Percentiles rank a stretch among this genome's conserved stretches.
Evolutionary conservation across 2,113 vertebrate species (phyloP).

Genomic region (Clarias batrachus): DNA sequence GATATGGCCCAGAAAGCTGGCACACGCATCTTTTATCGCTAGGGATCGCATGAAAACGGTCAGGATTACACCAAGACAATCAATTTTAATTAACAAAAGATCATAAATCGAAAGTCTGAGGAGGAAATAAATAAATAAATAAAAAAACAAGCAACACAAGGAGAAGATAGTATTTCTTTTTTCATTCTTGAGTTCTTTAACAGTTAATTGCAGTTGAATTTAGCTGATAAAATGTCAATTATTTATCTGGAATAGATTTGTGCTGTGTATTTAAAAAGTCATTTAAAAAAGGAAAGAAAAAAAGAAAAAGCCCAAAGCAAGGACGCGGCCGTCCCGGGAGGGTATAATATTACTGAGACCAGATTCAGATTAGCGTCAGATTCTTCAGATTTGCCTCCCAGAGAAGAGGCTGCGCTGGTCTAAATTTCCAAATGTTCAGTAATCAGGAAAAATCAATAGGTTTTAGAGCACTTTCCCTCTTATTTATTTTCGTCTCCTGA

Average conservation of each 20-base stretch:
- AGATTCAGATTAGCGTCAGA: constrained; percentile 16
- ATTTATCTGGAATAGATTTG: neutral
- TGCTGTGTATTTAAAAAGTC: neutral
- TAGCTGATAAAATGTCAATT: constrained; percentile 16
- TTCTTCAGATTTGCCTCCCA: constrained; percentile 52
- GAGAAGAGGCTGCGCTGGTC: constrained; percentile 44
- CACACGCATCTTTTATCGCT: constrained; percentile 25
- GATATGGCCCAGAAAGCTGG: constrained; percentile 11
- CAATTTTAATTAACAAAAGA: constrained; percentile 50
- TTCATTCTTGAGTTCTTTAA: neutral
- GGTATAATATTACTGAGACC: constrained; percentile 43
- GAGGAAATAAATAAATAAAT: neutral
- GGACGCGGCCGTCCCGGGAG: constrained; percentile 42
- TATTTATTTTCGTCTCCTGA: constrained; percentile 65
- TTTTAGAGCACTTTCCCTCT: constrained; percentile 61
- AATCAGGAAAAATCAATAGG: constrained; percentile 68
- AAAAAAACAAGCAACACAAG: neutral
- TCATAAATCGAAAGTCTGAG: constrained; percentile 45
- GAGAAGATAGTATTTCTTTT: neutral
- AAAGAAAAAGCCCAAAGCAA: constrained; percentile 23
- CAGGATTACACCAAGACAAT: constrained; percentile 55
- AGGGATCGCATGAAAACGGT: constrained; percentile 3
- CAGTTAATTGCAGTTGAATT: neutral
- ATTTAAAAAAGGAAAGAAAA: neutral
- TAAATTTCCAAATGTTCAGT: constrained; percentile 60